phyloP scores from a whole-genome alignment of 2,113 vertebrate genomes.

The Festucalex cinctus region DNA sequence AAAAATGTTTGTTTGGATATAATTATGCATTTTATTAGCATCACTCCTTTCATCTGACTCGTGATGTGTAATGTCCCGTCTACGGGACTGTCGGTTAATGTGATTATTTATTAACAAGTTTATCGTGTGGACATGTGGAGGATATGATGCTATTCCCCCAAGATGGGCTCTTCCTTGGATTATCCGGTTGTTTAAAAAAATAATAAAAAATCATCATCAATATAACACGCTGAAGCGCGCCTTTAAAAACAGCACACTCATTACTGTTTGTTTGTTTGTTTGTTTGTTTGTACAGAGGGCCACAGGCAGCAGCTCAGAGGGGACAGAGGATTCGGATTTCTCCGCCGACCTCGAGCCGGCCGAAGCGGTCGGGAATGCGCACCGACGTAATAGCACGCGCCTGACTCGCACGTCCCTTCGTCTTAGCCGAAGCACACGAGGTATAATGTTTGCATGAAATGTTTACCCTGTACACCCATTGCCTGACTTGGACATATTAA shows the following conservation, averaged over 20 bases:
- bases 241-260: background rate
- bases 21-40: background rate
- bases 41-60: background rate
- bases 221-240: background rate
- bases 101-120: constrained; percentile 13
- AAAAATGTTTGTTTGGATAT: background rate
- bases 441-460: constrained; percentile 52
- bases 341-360: constrained; percentile 90
- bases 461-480: too few relatives aligned
- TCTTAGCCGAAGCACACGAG: constrained; percentile 91
- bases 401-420: constrained; percentile 88
- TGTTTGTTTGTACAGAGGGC: constrained; percentile 74
- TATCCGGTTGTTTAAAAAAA: constrained; percentile 53
- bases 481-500: too few relatives aligned
- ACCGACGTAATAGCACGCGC: constrained; percentile 78
- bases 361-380: constrained; percentile 81
- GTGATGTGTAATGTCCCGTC: background rate
- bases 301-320: constrained; percentile 93
- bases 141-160: constrained; percentile 19
- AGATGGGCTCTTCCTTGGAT: constrained; percentile 55
- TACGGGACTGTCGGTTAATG: background rate
- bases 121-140: constrained; percentile 1
- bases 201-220: background rate
- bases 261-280: background rate
- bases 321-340: constrained; percentile 96